phyloP scores from a whole-genome alignment of 2,888 invertebrate species.

The Nomada lathburiana region DNA sequence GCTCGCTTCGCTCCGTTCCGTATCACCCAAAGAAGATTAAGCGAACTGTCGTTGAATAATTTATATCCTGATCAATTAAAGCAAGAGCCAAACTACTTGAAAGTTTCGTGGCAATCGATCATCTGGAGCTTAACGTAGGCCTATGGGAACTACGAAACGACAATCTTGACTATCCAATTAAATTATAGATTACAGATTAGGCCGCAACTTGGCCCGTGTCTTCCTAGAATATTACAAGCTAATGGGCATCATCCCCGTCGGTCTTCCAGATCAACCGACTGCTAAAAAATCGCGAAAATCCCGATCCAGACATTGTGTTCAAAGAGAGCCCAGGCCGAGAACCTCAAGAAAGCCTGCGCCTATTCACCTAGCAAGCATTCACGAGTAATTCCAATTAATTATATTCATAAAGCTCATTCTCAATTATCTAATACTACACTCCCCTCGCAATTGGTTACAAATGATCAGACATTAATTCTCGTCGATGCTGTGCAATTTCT shows the following conservation, averaged over 20 bases:
- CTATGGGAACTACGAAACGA: background rate
- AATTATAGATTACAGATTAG: slow-evolving; percentile 89
- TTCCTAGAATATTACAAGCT: slow-evolving; percentile 93
- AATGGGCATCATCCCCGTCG: slow-evolving; percentile 88
- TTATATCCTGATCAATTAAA: slow-evolving; percentile 11
- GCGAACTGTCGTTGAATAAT: slow-evolving; percentile 19
- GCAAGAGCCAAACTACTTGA: background rate
- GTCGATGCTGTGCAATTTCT: too few species aligned
- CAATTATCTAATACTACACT: too few species aligned
- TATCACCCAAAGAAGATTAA: background rate
- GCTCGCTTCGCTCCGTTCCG: background rate
- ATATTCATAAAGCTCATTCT: background rate
- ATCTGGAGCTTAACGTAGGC: background rate
- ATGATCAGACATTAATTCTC: too few species aligned
- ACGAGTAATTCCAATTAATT: slow-evolving; percentile 76
- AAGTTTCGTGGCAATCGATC: background rate
- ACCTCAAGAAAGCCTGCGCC: slow-evolving; percentile 82
- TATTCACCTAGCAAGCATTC: slow-evolving; percentile 81
- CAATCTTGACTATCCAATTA: slow-evolving; percentile 64
- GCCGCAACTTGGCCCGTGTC: slow-evolving; percentile 91
- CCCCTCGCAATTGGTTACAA: too few species aligned
- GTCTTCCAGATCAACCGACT: slow-evolving; percentile 81
- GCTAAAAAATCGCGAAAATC: slow-evolving; percentile 81
- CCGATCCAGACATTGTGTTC: slow-evolving; percentile 78
- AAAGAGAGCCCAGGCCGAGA: slow-evolving; percentile 78